Base-by-base conservation (phyloP, 2,113 vertebrate species). In the Crotalus tigris region DNA sequence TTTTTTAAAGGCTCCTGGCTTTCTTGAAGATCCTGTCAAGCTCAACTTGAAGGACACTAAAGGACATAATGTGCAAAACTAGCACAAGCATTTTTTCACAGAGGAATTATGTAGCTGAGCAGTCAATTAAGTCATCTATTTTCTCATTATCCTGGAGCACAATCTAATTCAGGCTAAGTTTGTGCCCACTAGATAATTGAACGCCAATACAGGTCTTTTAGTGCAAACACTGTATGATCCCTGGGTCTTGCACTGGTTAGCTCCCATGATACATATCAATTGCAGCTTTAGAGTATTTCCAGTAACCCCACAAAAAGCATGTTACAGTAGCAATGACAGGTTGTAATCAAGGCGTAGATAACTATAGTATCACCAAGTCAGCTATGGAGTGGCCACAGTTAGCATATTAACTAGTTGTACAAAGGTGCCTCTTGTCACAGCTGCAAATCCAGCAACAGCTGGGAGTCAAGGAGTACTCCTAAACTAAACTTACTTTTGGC, bases 91-190 rank as follows among this genome's bases (percentile, higher is more conserved):
- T 0, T 57, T 89, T 24, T 24, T 89, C 92, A 1, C 33, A 44
- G 58, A 26, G 23, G 94, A 90, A 93, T 92, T 23, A 58, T 2
- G 1, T 86, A 8, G 21, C 55, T 93, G 0, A 33, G 49, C 33
- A 91, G 57, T 23, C 44, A 87, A 53, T 94, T 90, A 90, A 92
- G 39, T 24, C 49, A 11, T 69, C 39, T 90, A 49, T 87, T 90
- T 94, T 94, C 81, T 92, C 75, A 90, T 94, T 87, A 90, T 69
- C 75, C 58, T 23, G 33, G 49, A 51, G 49, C 59, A 90, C 29
- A 69, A 51, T 69, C 75, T 75, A 69, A 53, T 94, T 86, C 58
- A 87, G 58, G 53, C 75, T 69, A 53, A 6, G 2, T 19, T 64
- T 24, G 19, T 81, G 33, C 75, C 33, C 75, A 81, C 75, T 44